Evolutionary conservation across 1,140 invertebrate genomes (phyloP).

Genomic region (Aleiodes sp.): DNA sequence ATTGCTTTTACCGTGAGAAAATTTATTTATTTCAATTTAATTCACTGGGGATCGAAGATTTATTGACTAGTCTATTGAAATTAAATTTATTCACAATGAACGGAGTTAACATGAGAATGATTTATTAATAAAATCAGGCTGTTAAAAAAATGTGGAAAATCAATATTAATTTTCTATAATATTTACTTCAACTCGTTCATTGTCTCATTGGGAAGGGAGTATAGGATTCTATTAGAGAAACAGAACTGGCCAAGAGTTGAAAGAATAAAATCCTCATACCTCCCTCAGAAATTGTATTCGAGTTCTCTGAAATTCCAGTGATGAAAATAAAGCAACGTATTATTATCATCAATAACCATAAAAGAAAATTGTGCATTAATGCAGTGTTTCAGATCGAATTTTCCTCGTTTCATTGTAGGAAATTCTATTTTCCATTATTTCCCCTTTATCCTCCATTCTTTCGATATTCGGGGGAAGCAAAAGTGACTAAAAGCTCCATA

Average conservation of each 20-base stretch:
- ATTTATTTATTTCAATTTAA: neutral
- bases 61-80: neutral
- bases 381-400: no score
- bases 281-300: no score
- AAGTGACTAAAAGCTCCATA: neutral
- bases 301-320: no score
- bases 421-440: neutral
- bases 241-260: neutral
- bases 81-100: neutral
- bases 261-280: neutral
- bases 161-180: no score
- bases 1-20: neutral
- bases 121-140: no score
- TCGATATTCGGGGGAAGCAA: neutral
- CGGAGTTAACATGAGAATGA: neutral
- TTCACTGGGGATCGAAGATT: neutral
- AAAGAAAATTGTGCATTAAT: no score
- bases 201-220: neutral
- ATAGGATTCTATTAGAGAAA: neutral
- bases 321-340: no score
- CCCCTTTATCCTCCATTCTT: neutral
- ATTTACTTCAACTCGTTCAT: no score
- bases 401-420: no score
- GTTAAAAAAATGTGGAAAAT: no score
- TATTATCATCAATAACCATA: no score